Evolutionary conservation across 2,888 invertebrate genomes (phyloP).

Genomic region (Ethmia dodecea): DNA sequence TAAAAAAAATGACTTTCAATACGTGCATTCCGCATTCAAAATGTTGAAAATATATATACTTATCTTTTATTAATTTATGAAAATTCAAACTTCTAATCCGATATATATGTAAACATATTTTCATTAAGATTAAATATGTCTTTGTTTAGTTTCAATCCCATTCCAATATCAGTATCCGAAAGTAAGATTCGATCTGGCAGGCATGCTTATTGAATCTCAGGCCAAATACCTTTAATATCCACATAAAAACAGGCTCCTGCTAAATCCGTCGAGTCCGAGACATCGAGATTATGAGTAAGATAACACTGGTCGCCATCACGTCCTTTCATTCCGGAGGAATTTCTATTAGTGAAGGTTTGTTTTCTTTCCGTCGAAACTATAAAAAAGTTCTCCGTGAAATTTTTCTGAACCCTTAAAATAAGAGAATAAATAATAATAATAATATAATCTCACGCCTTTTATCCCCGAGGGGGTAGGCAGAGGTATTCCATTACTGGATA

Average conservation of each 20-base stretch:
- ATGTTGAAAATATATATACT: too few relatives aligned
- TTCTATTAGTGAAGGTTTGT: slow-evolving; percentile 67
- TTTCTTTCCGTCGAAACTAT: slow-evolving; percentile 61
- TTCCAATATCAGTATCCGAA: neutral
- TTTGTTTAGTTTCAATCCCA: too few relatives aligned
- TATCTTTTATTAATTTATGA: too few relatives aligned
- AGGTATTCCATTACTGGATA: too few relatives aligned
- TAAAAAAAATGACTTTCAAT: too few relatives aligned
- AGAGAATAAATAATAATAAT: too few relatives aligned
- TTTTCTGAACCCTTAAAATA: slow-evolving; percentile 48
- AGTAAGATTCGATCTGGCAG: neutral
- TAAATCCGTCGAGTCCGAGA: slow-evolving; percentile 52
- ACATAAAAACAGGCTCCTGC: slow-evolving; percentile 45
- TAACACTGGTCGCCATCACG: slow-evolving; percentile 57
- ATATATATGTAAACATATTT: too few relatives aligned
- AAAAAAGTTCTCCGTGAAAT: slow-evolving; percentile 63
- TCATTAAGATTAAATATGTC: too few relatives aligned
- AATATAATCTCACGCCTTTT: too few relatives aligned
- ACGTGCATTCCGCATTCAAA: too few relatives aligned
- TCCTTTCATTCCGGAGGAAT: slow-evolving; percentile 64
- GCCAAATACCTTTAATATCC: slow-evolving; percentile 35
- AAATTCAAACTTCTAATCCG: too few relatives aligned
- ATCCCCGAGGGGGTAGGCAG: too few relatives aligned
- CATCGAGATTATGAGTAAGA: slow-evolving; percentile 61
- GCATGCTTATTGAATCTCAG: slow-evolving; percentile 26